Conservation (phyloP, 2,797 vertebrate genomes). For the Geotria australis region DNA sequence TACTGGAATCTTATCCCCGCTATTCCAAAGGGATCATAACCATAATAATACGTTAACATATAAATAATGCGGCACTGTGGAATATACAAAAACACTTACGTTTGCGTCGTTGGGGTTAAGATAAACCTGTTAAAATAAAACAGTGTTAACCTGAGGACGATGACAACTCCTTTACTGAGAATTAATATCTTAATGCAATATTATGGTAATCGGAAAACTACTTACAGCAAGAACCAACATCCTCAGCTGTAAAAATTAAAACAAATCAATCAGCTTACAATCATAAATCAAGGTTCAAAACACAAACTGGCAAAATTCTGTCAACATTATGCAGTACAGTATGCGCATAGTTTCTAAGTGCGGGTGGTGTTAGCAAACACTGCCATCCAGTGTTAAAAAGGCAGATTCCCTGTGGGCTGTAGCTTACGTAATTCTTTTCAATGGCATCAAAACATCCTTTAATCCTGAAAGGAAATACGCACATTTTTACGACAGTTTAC, state of each 20-base stretch:
- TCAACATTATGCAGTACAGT: too few relatives aligned
- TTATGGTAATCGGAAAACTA: not conserved
- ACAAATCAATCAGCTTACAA: not conserved
- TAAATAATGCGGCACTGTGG: too few relatives aligned
- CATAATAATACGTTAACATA: too few relatives aligned
- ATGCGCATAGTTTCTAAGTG: too few relatives aligned
- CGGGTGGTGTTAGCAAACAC: too few relatives aligned
- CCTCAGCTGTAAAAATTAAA: constrained; percentile 3
- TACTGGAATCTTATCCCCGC: too few relatives aligned
- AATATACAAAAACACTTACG: constrained; percentile 7
- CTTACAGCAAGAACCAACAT: not conserved
- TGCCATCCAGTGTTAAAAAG: not conserved
- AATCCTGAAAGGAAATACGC: not conserved
- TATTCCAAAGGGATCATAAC: too few relatives aligned
- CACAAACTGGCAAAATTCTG: too few relatives aligned
- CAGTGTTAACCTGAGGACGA: not conserved
- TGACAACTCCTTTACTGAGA: not conserved
- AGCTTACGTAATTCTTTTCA: not conserved
- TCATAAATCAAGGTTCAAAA: not conserved
- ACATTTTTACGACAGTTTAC: not conserved
- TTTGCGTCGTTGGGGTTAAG: constrained; percentile 18
- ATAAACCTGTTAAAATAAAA: constrained; percentile 12
- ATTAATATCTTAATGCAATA: not conserved
- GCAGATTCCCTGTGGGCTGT: not conserved
- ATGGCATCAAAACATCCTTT: not conserved